Base-by-base conservation (phyloP, 2,888 invertebrate species). In the Pteria penguin region DNA sequence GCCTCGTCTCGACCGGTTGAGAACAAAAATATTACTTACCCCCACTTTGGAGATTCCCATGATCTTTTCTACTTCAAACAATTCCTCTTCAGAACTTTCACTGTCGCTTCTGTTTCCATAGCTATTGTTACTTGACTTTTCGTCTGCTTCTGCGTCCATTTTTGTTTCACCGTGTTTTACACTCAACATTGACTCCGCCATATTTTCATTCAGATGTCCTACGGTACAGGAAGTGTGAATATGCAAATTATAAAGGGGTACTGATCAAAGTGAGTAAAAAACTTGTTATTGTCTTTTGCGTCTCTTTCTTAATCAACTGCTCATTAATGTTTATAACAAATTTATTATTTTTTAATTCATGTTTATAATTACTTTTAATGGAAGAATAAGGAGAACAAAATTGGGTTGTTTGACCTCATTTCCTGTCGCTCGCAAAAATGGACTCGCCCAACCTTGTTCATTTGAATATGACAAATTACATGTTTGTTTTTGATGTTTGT, bases 21-120 rank as follows among this genome's bases (percentile, higher is more conserved):
- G 57, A 26, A 62, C 60, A 29, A 24, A 68, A 72, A 66, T 68
- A 69, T 36, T 31, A 79, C 87, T 86, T 85, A 87, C 87, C 72
- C 81, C 79, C 22, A 79, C 79, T 76, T 84, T 87, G 24, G 82
- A 79, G 62, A 82, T 85, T 29, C 84, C 83, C 32, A 87, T 81
- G 29, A 87, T 84, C 66, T 79, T 82, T 54, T 87, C 87, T 62
- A 87, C 87, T 84, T 86, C 86, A 81, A 81, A 87, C n/a, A 86
- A 72, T 60, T 83, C 84, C 27, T 78, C 85, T 55, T 82, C 80
- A 27, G 61, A 66, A 55, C 55, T 65, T 24, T 52, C 61, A 5
- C 22, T 11, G 8, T 36, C 36, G 18, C 11, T 52, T 52, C 29
- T 22, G n/a, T 22, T 29, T 26, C 36, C 31, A 4, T 36, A 36